These are phyloP conservation scores for Podotricha telesiphe DNA, from an alignment of 2,888 invertebrate genomes.

Conservation along the genomic window DNA sequence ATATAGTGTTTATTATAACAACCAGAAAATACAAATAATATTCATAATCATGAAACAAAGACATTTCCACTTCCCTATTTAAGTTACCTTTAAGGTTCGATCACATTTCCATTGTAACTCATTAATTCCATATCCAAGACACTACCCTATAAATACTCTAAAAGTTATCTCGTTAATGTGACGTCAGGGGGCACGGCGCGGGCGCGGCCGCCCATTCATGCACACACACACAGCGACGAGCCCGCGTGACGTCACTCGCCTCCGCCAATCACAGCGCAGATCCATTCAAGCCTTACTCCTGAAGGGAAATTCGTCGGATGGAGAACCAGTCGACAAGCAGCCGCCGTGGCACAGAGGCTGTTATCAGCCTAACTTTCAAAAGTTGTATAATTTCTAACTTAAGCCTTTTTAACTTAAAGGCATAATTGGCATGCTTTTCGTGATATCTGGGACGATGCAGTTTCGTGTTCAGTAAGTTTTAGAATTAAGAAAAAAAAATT, in stretches of 20 bases:
- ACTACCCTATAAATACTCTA: slow-evolving; percentile 32
- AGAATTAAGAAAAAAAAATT: slow-evolving; percentile 10
- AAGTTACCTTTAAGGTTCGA: neutral
- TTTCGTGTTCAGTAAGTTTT: slow-evolving; percentile 22
- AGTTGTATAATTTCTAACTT: neutral
- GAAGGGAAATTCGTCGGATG: slow-evolving; percentile 82
- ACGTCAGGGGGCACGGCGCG: slow-evolving; percentile 78
- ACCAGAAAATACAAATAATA: neutral
- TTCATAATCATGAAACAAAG: neutral
- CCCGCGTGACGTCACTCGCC: slow-evolving; percentile 86
- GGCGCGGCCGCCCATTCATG: slow-evolving; percentile 77
- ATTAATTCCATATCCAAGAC: slow-evolving; percentile 29
- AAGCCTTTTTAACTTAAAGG: neutral
- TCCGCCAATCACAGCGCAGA: slow-evolving; percentile 84
- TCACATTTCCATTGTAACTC: slow-evolving; percentile 10
- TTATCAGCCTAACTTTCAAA: slow-evolving; percentile 6
- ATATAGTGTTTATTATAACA: neutral
- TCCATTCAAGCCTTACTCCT: slow-evolving; percentile 88
- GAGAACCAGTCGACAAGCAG: slow-evolving; percentile 74
- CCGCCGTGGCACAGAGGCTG: slow-evolving; percentile 52
- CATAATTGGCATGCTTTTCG: slow-evolving; percentile 37
- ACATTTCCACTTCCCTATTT: no score
- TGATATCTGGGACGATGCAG: slow-evolving; percentile 21
- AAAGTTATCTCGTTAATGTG: slow-evolving; percentile 72
- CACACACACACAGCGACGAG: slow-evolving; percentile 59